Base-by-base conservation (phyloP, 2,113 vertebrate genomes). In the Otolemur garnettii region DNA sequence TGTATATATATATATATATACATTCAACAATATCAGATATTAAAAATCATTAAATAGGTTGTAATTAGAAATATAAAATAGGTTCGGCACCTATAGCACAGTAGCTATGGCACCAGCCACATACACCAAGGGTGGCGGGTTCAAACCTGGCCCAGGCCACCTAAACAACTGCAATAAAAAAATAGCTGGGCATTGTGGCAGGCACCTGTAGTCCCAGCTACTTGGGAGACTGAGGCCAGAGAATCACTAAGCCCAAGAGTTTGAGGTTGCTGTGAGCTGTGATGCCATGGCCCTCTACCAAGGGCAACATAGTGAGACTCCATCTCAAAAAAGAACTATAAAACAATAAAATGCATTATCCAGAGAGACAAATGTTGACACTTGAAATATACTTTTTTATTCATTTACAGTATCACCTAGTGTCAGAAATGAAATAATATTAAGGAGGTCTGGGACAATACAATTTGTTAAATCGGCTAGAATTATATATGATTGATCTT, bases 401-500 rank as follows among this genome's bases (percentile, higher is more conserved):
- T 83, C 38, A 84, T 24, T 72, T 87, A 42, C 90, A 13, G 4
- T 69, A 85, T 91, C 28, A 81, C 6, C 57, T 85, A 80, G 18
- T 64, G 1, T 93, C 53, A 91, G 55, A 96, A 15, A 68, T 50
- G 92, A 91, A 66, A 19, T 79, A 96, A 93, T 68, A 14, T 75
- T 87, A 96, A 96, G 92, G 64, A 90, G 19, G 28, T 66, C 72
- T 90, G 91, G 84, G 50, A 66, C 60, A 35, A 91, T 71, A 45
- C 0, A 14, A 5, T 92, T 94, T 57, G 19, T 85, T 95, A 95
- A 92, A 85, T 72, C 90, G 14, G 26, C 24, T 72, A 90, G 66
- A 77, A 45, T 91, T 88, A 72, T 60, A 13, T 90, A 94, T 87
- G 35, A 33, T 96, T 96, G 90, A 84, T 66, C 42, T 82, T 81